A percentile compares a stretch with the other conserved stretches of the same genome.
These are phyloP conservation scores for Myrmophylax atrothorax DNA, from an alignment of 2,113 vertebrate genomes.

Conservation along the genomic window DNA sequence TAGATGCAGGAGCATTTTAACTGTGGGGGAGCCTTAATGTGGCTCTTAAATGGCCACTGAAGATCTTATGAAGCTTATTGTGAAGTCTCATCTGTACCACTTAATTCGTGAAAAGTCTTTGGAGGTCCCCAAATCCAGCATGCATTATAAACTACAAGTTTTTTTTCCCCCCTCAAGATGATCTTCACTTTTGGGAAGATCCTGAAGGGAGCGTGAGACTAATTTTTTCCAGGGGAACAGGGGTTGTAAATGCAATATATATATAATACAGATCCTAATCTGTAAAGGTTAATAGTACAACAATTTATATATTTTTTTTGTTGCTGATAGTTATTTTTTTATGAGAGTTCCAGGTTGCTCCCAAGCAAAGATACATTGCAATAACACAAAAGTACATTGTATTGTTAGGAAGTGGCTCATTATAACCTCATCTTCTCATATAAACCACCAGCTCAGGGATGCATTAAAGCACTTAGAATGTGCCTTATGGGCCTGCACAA, in stretches of 20 bases:
- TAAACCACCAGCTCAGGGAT: conserved; percentile 39
- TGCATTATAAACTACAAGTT: not conserved
- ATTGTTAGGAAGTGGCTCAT: conserved; percentile 53
- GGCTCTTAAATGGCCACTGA: not conserved
- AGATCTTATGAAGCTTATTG: not conserved
- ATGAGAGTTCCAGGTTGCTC: conserved; percentile 48
- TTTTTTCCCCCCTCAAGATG: not conserved
- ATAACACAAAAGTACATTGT: conserved; percentile 46
- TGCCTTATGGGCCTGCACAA: conserved; percentile 30
- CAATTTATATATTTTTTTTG: not conserved
- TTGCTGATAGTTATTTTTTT: conserved; percentile 30
- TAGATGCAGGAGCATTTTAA: not conserved
- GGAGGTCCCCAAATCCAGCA: not conserved
- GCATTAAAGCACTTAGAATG: conserved; percentile 47
- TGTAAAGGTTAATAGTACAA: not conserved
- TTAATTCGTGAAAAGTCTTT: not conserved
- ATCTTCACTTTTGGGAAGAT: not conserved
- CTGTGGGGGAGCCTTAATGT: not conserved
- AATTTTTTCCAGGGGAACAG: not conserved
- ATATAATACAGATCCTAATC: not conserved
- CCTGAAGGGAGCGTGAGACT: not conserved
- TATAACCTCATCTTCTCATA: conserved; percentile 51
- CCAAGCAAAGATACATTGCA: conserved; percentile 44
- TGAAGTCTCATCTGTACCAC: not conserved
- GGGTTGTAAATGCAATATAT: not conserved